These are phyloP conservation scores for Porites lobata DNA, from an alignment of 92 coral and sea anemone species.

Conservation along the genomic window DNA sequence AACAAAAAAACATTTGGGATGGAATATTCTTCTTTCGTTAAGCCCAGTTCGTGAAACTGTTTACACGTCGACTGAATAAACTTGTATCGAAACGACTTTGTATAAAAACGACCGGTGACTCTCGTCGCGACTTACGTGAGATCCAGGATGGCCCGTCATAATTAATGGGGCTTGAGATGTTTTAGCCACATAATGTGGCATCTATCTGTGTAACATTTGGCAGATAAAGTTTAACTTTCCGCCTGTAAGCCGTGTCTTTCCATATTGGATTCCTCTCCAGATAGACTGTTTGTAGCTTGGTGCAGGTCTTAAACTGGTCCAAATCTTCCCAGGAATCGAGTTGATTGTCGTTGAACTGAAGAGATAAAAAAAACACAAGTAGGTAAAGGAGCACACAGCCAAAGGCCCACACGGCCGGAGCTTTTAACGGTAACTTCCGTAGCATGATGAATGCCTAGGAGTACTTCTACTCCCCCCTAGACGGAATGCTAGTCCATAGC, in stretches of 20 bases:
- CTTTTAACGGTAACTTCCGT: not conserved
- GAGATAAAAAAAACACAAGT: not conserved
- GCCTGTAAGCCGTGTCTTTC: conserved; percentile 85
- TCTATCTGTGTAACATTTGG: conserved; percentile 94
- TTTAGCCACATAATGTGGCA: conserved; percentile 85
- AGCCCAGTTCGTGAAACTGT: no score
- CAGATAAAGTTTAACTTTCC: conserved; percentile 94
- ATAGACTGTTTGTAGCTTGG: conserved; percentile 86
- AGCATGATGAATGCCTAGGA: no score
- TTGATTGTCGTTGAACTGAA: conserved; percentile 94
- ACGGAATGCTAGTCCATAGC: no score
- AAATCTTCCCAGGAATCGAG: conserved; percentile 92
- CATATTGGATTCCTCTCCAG: conserved; percentile 95
- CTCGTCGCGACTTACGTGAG: no score
- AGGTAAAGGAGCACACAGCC: not conserved
- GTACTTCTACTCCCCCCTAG: no score
- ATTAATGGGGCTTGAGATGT: not conserved
- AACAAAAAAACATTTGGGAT: no score
- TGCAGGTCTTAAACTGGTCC: conserved; percentile 80
- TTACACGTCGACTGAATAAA: no score
- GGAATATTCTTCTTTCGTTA: no score
- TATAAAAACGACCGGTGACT: no score
- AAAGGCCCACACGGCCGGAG: not conserved
- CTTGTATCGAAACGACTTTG: no score
- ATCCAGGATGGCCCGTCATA: no score